These are phyloP conservation scores for Andrena trimmerana DNA, from an alignment of 2,888 invertebrate species.

Conservation along the genomic window DNA sequence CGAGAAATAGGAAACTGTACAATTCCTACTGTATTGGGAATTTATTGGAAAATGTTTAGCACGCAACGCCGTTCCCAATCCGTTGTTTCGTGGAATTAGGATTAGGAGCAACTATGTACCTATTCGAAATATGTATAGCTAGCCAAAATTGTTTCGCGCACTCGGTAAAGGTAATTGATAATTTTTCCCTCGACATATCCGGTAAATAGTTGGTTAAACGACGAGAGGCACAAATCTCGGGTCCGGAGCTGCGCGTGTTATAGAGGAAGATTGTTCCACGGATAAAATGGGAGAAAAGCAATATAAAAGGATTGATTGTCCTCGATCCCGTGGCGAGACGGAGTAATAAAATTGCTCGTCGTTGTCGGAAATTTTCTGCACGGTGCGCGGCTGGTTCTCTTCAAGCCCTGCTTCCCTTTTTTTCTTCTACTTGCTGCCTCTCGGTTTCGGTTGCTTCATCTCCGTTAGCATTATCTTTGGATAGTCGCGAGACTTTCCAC, in stretches of 20 bases:
- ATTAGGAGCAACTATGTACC: conserved; percentile 54
- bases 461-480: conserved; percentile 12
- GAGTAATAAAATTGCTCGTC: conserved; percentile 63
- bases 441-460: conserved; percentile 6
- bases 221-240: background rate
- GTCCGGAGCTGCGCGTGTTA: conserved; percentile 16
- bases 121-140: conserved; percentile 33
- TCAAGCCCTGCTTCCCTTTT: conserved; percentile 25
- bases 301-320: conserved; percentile 52
- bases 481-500: background rate
- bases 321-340: conserved; percentile 41
- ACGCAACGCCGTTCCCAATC: conserved; percentile 51
- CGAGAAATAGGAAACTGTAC: conserved; percentile 2
- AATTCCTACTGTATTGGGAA: conserved; percentile 49
- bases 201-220: conserved; percentile 17
- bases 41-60: conserved; percentile 74
- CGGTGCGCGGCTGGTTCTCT: conserved; percentile 18
- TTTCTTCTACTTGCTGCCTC: conserved; percentile 7
- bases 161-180: too few species aligned
- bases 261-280: conserved; percentile 46
- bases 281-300: background rate
- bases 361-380: conserved; percentile 61
- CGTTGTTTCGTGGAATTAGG: conserved; percentile 48
- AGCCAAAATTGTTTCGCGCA: background rate
- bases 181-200: background rate